These are phyloP conservation scores for Thryonomys swinderianus DNA, from an alignment of 2,113 vertebrate species.

Conservation along the genomic window DNA sequence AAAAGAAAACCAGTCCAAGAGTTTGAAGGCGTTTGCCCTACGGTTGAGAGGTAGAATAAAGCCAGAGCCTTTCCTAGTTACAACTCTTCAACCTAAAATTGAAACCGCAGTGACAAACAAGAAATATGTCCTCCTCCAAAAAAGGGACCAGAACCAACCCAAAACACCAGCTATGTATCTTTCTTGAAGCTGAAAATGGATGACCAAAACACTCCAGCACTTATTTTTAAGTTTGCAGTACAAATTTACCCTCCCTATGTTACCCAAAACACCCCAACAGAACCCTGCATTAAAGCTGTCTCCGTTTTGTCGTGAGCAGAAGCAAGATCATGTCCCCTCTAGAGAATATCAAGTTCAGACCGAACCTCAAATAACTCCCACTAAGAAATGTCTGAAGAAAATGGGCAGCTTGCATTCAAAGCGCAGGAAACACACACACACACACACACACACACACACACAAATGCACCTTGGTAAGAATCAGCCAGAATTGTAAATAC, in stretches of 20 bases:
- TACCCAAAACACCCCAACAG: neutral
- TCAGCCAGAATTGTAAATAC: neutral
- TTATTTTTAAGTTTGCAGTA: neutral
- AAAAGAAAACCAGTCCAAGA: neutral
- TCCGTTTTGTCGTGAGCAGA: neutral
- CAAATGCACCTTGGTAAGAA: neutral
- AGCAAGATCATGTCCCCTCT: neutral
- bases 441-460: neutral
- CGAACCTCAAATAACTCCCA: neutral
- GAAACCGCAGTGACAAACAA: neutral
- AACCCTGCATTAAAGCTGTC: neutral
- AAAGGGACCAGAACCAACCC: neutral
- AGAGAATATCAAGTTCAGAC: neutral
- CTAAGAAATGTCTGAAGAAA: neutral
- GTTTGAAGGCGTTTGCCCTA: neutral
- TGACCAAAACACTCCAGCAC: neutral
- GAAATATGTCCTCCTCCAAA: neutral
- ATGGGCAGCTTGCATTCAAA: neutral
- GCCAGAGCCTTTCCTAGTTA: neutral
- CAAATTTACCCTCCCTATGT: neutral
- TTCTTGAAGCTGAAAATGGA: neutral
- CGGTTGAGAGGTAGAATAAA: neutral
- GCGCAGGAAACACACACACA: neutral
- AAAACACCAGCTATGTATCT: neutral
- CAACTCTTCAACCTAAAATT: neutral